Evolutionary conservation across 2,888 invertebrate genomes (phyloP), one percentile per base, ranked within the genome.

Genomic region (Amorpha juglandis): DNA sequence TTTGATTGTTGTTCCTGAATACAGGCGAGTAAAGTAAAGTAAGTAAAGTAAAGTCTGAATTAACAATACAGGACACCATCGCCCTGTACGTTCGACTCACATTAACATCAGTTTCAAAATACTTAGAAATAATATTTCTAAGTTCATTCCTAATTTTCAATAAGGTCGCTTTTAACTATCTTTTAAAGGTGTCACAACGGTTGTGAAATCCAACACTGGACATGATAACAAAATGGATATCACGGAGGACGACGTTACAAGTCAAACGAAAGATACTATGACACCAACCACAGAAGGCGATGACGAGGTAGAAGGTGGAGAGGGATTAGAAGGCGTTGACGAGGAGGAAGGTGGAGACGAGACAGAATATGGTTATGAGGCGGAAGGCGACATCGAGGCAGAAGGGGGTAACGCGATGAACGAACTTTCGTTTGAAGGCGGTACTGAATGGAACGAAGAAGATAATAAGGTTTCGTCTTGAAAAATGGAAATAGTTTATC

Each of bases 401-500:
- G 45, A 45, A 12, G 45, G 9, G 8, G 35, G 33, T 16, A 14
- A 38, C n/a, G n/a, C 16, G 27, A 11, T 4, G 35, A 21, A 55
- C n/a, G 35, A 21, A 19, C 4, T 9, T 38, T 38, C 35, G 14
- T 62, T 45, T 27, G 47, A 47, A 45, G 62, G 21, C 11, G 45
- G 21, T 11, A 38, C 45, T 21, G 62, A 62, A 27, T 45, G 62
- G 47, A 45, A 45, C n/a, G 62, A 62, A n/a, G 42, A 62, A 45
- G 19, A 6, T 14, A 21, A 21, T 4, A 45, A 62, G 47, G 47
- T 47, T n/a, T n/a, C n/a, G n/a, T n/a, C n/a, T n/a, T n/a, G n/a
- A n/a, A n/a, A n/a, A n/a, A n/a, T n/a, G n/a, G n/a, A n/a, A n/a
- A n/a, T n/a, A n/a, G n/a, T n/a, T n/a, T n/a, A n/a, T n/a, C n/a